Evolutionary conservation across 2,113 vertebrate genomes (phyloP).

Genomic region (Indicator indicator): DNA sequence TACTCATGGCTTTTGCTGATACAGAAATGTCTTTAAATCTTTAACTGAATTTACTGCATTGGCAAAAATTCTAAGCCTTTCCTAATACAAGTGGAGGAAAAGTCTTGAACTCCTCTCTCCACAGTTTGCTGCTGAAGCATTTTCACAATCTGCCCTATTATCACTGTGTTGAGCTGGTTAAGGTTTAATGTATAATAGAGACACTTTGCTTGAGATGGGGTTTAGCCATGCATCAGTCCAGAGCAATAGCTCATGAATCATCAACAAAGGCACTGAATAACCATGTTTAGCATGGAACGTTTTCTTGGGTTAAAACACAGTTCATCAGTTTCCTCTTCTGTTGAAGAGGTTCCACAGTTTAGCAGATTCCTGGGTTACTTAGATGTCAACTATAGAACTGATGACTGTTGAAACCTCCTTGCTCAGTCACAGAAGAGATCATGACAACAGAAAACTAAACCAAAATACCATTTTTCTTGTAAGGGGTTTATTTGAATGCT

Average conservation of each 20-base stretch:
- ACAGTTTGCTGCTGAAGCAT: neutral
- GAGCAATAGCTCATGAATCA: neutral
- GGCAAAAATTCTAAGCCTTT: neutral
- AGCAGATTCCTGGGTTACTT: neutral
- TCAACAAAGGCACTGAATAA: neutral
- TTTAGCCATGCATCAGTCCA: constrained; percentile 1
- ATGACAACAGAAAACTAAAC: neutral
- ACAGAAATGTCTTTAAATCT: neutral
- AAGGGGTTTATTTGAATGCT: neutral
- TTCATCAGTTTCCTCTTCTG: neutral
- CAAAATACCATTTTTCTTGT: neutral
- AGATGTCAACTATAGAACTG: neutral
- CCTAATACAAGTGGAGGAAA: neutral
- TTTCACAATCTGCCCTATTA: constrained; percentile 4
- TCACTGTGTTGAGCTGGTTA: neutral
- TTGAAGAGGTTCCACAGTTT: neutral
- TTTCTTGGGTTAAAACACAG: neutral
- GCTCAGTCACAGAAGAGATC: neutral
- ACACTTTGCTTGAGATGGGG: neutral
- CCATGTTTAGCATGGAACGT: neutral
- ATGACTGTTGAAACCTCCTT: neutral
- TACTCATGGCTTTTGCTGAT: neutral
- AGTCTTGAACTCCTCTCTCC: neutral
- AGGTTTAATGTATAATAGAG: constrained; percentile 5
- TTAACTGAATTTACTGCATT: neutral